Evolutionary conservation across 2,888 invertebrate species (phyloP), one percentile per base, ranked within the genome.

Genomic region (Archips crataeganus): DNA sequence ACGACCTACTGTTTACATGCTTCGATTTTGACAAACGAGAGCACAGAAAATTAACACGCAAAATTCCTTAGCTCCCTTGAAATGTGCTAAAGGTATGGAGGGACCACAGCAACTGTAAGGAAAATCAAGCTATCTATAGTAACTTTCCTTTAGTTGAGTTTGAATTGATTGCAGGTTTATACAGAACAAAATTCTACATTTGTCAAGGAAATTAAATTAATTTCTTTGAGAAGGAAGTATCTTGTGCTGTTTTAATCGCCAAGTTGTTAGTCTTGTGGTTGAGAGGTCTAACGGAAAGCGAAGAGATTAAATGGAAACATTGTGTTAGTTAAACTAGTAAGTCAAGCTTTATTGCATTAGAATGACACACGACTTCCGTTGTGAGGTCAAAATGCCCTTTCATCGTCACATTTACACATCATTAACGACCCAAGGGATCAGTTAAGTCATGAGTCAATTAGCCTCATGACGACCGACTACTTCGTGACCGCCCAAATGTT

Each of bases 381-480:
- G 34, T 51, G 59, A 51, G 49, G 61, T 62, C 70, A 10, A 49
- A 54, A 49, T 71, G 74, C 69, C 75, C 75, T 72, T 77, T 76
- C 77, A 76, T 79, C 78, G 80, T 81, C 81, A 82, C 85, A 83
- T 87, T 86, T 87, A 85, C 85, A 87, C 85, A 81, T 86, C 85
- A 86, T 90, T 90, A 89, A 82, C 81, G 82, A 81, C 77, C 77
- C 66, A 77, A 82, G 90, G 88, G 90, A 79, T 93, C 91, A 91
- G 61, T 66, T 77, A 77, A 82, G 85, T 80, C 85, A 87, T 81
- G 83, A 86, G 90, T 89, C 89, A 92, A 92, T 90, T 93, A 85
- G 84, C 83, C 84, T 80, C 81, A 81, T 74, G 80, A 80, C 83
- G 82, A 79, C 77, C 78, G 78, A 60, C 68, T 47, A 47, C 61